Conservation (phyloP, 2,113 vertebrate species). For the Scortum barcoo region DNA sequence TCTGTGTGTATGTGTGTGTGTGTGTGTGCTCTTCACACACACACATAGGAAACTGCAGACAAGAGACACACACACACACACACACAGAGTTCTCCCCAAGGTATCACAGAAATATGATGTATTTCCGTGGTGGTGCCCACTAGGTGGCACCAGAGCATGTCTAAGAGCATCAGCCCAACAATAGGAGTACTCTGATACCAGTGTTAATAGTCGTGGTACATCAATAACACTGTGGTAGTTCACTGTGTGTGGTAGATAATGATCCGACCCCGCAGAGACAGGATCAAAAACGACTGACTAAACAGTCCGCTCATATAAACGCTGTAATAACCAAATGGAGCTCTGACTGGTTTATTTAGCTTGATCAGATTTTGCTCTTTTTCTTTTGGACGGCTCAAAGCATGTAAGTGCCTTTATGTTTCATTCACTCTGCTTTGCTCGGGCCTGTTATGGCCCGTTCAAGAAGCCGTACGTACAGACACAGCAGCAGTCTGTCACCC, state of each 20-base stretch:
- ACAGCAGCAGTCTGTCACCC: not conserved
- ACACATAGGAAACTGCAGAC: too few relatives aligned
- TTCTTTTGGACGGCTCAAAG: not conserved
- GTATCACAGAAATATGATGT: not conserved
- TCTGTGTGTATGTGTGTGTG: not conserved
- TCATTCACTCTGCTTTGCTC: not conserved
- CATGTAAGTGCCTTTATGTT: not conserved
- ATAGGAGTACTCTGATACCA: not conserved
- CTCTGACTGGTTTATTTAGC: not conserved
- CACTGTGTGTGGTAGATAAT: slow-evolving; percentile 10
- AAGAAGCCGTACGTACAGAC: not conserved
- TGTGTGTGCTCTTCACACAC: not conserved
- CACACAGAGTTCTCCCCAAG: not conserved
- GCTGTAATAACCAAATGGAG: not conserved
- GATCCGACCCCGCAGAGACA: not conserved
- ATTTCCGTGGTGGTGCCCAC: slow-evolving; percentile 32
- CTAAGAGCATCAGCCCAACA: not conserved
- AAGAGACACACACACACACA: not conserved
- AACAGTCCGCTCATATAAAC: not conserved
- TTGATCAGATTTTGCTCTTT: not conserved
- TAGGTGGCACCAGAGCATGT: slow-evolving; percentile 71
- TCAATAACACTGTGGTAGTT: slow-evolving; percentile 5
- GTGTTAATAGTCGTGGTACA: not conserved
- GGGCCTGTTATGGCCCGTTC: not conserved
- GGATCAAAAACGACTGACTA: not conserved